Conservation (phyloP, 2,888 invertebrate genomes). For the Eupsilia transversa region DNA sequence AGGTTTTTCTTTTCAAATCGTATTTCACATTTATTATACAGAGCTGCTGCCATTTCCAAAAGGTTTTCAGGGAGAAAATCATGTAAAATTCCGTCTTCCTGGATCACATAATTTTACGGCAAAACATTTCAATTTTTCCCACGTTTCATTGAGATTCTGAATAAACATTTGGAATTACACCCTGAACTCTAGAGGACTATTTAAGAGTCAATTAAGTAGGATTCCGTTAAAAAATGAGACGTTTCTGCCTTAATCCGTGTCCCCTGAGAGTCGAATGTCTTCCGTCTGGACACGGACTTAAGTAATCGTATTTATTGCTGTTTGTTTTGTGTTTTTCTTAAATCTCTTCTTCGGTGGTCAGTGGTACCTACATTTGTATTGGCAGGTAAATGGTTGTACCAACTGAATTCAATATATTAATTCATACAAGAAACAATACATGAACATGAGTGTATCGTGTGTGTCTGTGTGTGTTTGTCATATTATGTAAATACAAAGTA, state of each 20-base stretch:
- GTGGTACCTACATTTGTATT: background rate
- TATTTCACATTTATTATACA: slow-evolving; percentile 29
- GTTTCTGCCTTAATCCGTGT: slow-evolving; percentile 42
- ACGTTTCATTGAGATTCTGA: slow-evolving; percentile 58
- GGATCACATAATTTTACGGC: slow-evolving; percentile 51
- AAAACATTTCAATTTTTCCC: slow-evolving; percentile 53
- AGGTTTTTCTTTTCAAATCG: slow-evolving; percentile 29
- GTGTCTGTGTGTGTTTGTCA: too few species aligned
- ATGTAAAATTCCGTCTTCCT: slow-evolving; percentile 31
- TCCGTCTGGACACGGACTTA: slow-evolving; percentile 32
- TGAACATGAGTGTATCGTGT: too few species aligned
- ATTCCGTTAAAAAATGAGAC: slow-evolving; percentile 60
- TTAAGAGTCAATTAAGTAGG: slow-evolving; percentile 70
- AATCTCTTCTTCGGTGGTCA: slow-evolving; percentile 22
- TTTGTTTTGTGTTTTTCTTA: slow-evolving; percentile 42
- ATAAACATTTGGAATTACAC: slow-evolving; percentile 65
- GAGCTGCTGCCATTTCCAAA: slow-evolving; percentile 27
- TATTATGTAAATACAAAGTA: too few species aligned
- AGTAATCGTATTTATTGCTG: slow-evolving; percentile 53
- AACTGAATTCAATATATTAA: background rate
- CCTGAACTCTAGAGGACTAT: slow-evolving; percentile 56
- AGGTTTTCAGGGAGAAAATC: slow-evolving; percentile 33
- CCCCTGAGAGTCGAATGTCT: slow-evolving; percentile 26
- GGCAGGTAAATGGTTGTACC: background rate
- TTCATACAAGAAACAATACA: too few species aligned